These are phyloP conservation scores for Hippopotamus amphibius DNA, from an alignment of 2,113 vertebrate species.

Conservation along the genomic window DNA sequence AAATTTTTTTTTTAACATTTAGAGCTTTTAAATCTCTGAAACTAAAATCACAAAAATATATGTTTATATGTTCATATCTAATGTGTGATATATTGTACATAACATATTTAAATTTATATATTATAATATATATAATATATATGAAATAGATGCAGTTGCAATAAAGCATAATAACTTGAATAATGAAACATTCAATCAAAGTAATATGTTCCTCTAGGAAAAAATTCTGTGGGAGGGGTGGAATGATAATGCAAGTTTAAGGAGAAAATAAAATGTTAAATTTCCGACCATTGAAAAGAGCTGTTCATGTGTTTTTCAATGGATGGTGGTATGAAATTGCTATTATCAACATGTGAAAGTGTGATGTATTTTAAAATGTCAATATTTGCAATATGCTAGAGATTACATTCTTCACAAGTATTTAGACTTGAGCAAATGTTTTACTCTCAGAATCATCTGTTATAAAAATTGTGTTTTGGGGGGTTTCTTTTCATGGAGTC, in stretches of 20 bases:
- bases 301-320: neutral
- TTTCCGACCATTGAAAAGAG: neutral
- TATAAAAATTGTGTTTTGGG: neutral
- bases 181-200: neutral
- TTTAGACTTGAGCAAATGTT: neutral
- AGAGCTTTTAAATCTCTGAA: neutral
- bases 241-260: neutral
- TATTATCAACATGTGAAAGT: neutral
- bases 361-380: neutral
- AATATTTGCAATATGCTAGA: neutral
- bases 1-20: neutral
- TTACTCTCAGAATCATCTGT: neutral
- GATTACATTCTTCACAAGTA: neutral
- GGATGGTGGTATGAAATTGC: neutral
- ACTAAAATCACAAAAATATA: slow-evolving; percentile 6
- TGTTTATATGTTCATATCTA: neutral
- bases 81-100: neutral
- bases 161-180: neutral
- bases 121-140: neutral
- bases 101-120: neutral
- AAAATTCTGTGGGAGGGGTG: neutral
- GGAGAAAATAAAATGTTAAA: neutral
- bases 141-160: neutral
- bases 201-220: neutral
- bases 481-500: neutral